These are phyloP conservation scores for Epizoanthus stellaris DNA, from an alignment of 92 coral and sea anemone genomes.

Conservation along the genomic window DNA sequence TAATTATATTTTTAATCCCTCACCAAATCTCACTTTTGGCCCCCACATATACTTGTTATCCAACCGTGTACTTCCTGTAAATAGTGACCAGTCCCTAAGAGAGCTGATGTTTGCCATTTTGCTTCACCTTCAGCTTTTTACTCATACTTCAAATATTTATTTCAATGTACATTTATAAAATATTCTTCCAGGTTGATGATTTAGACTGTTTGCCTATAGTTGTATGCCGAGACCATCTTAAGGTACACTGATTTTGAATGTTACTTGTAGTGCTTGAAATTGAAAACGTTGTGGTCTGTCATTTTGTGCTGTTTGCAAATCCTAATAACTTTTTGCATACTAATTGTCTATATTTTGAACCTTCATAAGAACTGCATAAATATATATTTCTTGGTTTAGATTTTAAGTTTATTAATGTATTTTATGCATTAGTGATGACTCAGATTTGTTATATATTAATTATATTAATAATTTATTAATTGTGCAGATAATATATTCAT, in stretches of 20 bases:
- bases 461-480: too few relatives aligned
- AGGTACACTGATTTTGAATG: constrained; percentile 55
- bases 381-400: background rate
- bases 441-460: background rate
- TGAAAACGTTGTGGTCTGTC: too few relatives aligned
- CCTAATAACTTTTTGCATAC: too few relatives aligned
- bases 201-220: constrained; percentile 90
- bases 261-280: background rate
- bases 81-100: too few relatives aligned
- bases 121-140: background rate
- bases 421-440: background rate
- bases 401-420: background rate
- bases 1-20: too few relatives aligned
- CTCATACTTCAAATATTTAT: background rate
- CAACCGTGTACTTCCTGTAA: too few relatives aligned
- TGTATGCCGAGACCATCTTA: constrained; percentile 83
- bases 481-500: too few relatives aligned
- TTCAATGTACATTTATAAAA: background rate
- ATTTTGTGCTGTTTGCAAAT: too few relatives aligned
- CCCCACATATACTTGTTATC: too few relatives aligned
- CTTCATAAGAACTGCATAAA: too few relatives aligned
- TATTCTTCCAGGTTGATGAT: constrained; percentile 73
- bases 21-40: too few relatives aligned
- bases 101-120: background rate
- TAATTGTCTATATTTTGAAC: too few relatives aligned